Evolutionary conservation across 2,888 invertebrate genomes (phyloP).

Genomic region (Caradrina kadenii): DNA sequence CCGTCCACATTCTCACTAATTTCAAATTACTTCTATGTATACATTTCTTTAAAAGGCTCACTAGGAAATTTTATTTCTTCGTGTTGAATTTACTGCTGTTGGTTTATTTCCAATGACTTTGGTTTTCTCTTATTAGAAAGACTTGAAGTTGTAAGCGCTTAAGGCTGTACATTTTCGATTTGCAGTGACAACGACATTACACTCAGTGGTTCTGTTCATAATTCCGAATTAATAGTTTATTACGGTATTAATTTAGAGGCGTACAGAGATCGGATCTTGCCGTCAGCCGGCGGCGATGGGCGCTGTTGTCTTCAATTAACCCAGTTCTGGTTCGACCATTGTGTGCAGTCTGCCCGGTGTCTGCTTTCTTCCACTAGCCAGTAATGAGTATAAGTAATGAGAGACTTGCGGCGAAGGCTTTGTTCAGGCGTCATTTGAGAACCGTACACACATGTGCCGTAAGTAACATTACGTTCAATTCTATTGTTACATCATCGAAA

Average conservation of each 20-base stretch:
- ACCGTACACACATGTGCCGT: slow-evolving; percentile 74
- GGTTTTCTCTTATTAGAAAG: slow-evolving; percentile 53
- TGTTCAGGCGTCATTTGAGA: slow-evolving; percentile 81
- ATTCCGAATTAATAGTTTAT: slow-evolving; percentile 75
- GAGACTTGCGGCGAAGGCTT: slow-evolving; percentile 75
- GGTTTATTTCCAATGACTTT: neutral
- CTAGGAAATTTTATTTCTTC: slow-evolving; percentile 1
- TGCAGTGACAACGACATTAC: slow-evolving; percentile 61
- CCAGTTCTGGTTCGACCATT: slow-evolving; percentile 84
- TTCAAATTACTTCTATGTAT: slow-evolving; percentile 1
- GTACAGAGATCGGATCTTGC: slow-evolving; percentile 79
- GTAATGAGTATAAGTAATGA: slow-evolving; percentile 84
- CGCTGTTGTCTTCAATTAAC: slow-evolving; percentile 88
- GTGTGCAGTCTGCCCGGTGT: slow-evolving; percentile 86
- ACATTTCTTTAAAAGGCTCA: neutral
- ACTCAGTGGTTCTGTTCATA: slow-evolving; percentile 54
- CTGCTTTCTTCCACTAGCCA: slow-evolving; percentile 87
- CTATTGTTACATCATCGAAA: slow-evolving; percentile 66
- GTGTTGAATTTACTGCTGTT: slow-evolving; percentile 7
- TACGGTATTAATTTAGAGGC: slow-evolving; percentile 78
- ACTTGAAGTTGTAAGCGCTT: slow-evolving; percentile 48
- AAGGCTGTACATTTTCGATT: slow-evolving; percentile 44
- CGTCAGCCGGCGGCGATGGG: slow-evolving; percentile 78
- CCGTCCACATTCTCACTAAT: slow-evolving; percentile 17
- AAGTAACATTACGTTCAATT: slow-evolving; percentile 70